Base-by-base conservation (phyloP, 2,888 invertebrate genomes). In the Drosophila infuscata region DNA sequence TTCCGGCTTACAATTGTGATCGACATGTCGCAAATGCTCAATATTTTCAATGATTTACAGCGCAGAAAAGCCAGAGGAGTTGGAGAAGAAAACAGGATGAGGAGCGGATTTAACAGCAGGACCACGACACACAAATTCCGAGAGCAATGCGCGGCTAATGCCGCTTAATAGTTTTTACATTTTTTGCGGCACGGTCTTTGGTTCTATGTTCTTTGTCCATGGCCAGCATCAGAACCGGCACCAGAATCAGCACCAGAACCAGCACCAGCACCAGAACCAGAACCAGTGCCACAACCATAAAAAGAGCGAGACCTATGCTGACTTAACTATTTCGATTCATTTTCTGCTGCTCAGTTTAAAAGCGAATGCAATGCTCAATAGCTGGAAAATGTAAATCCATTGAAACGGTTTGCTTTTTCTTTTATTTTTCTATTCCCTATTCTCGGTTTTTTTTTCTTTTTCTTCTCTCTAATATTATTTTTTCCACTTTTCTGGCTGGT, bases 301-400 rank as follows among this genome's bases (percentile, higher is more conserved):
- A 15, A 48, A 46, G 17, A 49, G 29, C 32, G 67, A 56, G 79
- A 88, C 76, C 56, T 38, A 73, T 77, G 89, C 88, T 88, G 86
- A 85, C 88, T 89, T 86, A 77, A 86, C 89, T 88, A 88, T 82
- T 86, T 88, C 78, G 73, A 46, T 75, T 62, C 67, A 72, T 73
- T 70, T 71, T 54, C 53, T 46, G 41, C 61, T 72, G 59, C 59
- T 70, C 74, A 60, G 71, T 78, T 78, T 84, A 73, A 81, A 74
- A 70, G 57, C 75, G 57, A 72, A 66, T 63, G 70, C 81, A 41
- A 59, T 86, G 86, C 74, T 88, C 86, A 87, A 87, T 87, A 83
- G 86, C 89, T 89, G 86, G 85, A 89, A 87, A 87, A 87, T 87
- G 86, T 89, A 87, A 87, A 87, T 87, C 86, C 72, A 81, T 88